A percentile compares a stretch with the other conserved stretches of the same genome.
Evolutionary conservation across 2,888 invertebrate species (phyloP).

Genomic region (Tenthredo mesomela): DNA sequence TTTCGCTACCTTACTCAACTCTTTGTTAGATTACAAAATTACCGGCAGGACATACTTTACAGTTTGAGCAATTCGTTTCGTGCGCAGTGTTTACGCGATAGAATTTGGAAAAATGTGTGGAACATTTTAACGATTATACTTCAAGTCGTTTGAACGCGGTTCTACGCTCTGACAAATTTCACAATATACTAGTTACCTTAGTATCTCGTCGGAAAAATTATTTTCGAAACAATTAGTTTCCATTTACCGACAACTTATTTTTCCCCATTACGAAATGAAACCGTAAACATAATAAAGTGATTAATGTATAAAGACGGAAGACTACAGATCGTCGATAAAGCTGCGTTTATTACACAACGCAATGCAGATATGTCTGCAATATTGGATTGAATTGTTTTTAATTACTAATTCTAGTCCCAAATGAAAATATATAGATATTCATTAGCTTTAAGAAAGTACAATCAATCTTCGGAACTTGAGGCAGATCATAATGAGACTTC

Average conservation of each 20-base stretch:
- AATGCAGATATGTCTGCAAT: neutral
- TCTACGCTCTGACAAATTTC: constrained; percentile 5
- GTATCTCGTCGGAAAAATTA: neutral
- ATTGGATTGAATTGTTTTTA: neutral
- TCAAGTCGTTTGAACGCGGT: neutral
- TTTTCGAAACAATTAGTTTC: neutral
- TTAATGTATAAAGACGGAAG: neutral
- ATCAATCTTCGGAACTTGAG: neutral
- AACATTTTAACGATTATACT: constrained; percentile 5
- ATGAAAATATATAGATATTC: neutral
- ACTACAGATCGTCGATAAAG: neutral
- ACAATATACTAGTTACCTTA: neutral
- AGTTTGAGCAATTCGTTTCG: constrained; percentile 15
- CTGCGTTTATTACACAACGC: neutral
- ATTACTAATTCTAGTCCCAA: neutral
- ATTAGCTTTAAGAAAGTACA: neutral
- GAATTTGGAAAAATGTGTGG: neutral
- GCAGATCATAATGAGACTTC: neutral
- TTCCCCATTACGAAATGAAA: neutral
- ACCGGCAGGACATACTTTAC: constrained; percentile 28
- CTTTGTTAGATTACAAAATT: constrained; percentile 10
- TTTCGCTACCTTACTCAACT: neutral
- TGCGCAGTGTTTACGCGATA: constrained; percentile 24
- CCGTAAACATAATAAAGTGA: neutral
- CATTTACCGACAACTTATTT: neutral